Evolutionary conservation across 2,888 invertebrate species (phyloP).

Genomic region (Perizoma affinitatum): DNA sequence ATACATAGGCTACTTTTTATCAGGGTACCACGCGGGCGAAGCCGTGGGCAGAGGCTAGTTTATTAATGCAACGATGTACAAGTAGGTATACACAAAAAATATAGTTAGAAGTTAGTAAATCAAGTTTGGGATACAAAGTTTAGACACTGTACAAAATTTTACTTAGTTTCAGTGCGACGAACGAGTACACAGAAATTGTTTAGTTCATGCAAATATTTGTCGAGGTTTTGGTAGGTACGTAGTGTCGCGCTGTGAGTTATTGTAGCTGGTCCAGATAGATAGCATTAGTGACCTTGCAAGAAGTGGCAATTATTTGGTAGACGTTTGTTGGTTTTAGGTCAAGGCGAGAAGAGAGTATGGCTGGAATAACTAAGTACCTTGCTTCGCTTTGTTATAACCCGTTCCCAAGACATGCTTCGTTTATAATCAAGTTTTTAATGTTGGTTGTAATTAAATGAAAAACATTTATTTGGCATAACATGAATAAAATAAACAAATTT

Average conservation of each 20-base stretch:
- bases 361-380: constrained; percentile 12
- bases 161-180: constrained; percentile 24
- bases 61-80: too few relatives aligned
- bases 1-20: too few relatives aligned
- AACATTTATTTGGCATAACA: too few relatives aligned
- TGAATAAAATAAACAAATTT: too few relatives aligned
- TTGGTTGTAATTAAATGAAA: too few relatives aligned
- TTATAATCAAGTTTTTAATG: too few relatives aligned
- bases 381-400: background rate
- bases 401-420: too few relatives aligned
- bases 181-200: constrained; percentile 45
- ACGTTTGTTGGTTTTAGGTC: constrained; percentile 20
- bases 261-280: constrained; percentile 43
- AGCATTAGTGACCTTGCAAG: constrained; percentile 27
- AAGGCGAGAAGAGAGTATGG: constrained; percentile 17
- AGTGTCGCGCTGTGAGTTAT: constrained; percentile 46
- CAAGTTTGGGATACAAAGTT: background rate
- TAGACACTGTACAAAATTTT: constrained; percentile 3
- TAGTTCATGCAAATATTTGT: constrained; percentile 55
- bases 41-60: too few relatives aligned
- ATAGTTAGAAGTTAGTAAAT: too few relatives aligned
- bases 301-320: constrained; percentile 21
- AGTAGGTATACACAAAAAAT: too few relatives aligned
- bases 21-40: too few relatives aligned
- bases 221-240: constrained; percentile 47